These are phyloP conservation scores for Bergia puertoricense DNA, from an alignment of 92 coral and sea anemone species.

Conservation along the genomic window DNA sequence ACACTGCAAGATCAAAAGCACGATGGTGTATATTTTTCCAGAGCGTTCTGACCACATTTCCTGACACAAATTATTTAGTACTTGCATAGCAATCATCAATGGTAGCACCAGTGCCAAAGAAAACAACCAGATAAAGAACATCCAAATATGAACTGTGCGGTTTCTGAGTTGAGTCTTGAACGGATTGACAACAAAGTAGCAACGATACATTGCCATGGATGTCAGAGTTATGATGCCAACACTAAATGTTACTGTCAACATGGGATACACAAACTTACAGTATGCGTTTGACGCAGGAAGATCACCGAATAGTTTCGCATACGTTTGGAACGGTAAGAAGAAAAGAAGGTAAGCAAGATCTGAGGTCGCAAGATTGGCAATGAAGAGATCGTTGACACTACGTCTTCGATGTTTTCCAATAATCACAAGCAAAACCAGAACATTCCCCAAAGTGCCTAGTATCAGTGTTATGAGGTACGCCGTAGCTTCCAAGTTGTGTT, in stretches of 20 bases:
- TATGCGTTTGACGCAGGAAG: not conserved
- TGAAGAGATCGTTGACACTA: conserved; percentile 12
- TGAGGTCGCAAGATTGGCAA: conserved; percentile 32
- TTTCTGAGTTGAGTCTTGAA: conserved; percentile 8
- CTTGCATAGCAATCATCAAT: not conserved
- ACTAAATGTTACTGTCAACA: not conserved
- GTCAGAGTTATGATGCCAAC: conserved; percentile 27
- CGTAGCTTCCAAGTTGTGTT: not conserved
- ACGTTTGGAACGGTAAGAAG: not conserved
- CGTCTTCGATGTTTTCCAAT: not conserved
- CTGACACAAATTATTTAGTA: not conserved
- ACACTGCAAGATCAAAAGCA: conserved; percentile 12
- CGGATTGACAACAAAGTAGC: conserved; percentile 18
- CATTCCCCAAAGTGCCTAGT: conserved; percentile 10
- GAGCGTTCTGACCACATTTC: not conserved
- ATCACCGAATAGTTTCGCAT: not conserved
- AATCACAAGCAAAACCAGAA: conserved; percentile 18
- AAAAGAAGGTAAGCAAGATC: conserved; percentile 15
- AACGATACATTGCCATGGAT: conserved; percentile 16
- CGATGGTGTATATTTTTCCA: not conserved
- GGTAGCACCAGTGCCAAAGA: conserved; percentile 8
- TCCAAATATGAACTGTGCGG: not conserved
- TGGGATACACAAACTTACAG: conserved; percentile 16
- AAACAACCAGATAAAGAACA: conserved; percentile 5
- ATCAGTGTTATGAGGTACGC: not conserved